Evolutionary conservation across 2,888 invertebrate genomes (phyloP).

Genomic region (Macrosiphum euphorbiae): DNA sequence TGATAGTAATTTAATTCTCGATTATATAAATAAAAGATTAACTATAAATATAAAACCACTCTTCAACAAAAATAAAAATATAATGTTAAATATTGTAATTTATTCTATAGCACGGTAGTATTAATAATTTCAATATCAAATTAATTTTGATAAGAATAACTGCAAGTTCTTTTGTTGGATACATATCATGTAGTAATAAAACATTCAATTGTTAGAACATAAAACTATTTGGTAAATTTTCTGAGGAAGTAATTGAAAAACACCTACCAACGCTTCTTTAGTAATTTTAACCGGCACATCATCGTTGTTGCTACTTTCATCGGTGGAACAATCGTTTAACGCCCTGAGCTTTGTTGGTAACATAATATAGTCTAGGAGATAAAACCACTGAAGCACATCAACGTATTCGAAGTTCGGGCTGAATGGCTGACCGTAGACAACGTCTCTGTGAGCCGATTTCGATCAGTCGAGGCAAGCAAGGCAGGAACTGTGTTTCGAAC

Average conservation of each 20-base stretch:
- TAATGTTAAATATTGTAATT: neutral
- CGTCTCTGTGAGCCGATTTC: neutral
- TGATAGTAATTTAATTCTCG: neutral
- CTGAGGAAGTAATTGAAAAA: neutral
- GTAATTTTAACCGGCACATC: conserved; percentile 71
- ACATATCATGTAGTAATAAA: neutral
- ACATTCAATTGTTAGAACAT: neutral
- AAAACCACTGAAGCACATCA: neutral
- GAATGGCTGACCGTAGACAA: too few species aligned
- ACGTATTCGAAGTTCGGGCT: neutral
- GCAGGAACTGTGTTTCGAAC: neutral
- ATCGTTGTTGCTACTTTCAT: conserved; percentile 70
- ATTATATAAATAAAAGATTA: neutral
- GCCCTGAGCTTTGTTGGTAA: conserved; percentile 72
- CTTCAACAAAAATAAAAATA: neutral
- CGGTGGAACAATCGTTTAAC: conserved; percentile 74
- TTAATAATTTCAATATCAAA: neutral
- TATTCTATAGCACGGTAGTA: neutral
- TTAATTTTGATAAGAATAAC: neutral
- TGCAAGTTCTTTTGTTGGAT: neutral
- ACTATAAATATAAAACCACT: neutral
- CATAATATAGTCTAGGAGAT: conserved; percentile 56
- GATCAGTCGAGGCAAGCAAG: neutral
- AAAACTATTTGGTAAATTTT: neutral
- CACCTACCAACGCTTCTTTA: conserved; percentile 75